Evolutionary conservation across 2,888 invertebrate species (phyloP).

Genomic region (Dinocampus coccinellae): DNA sequence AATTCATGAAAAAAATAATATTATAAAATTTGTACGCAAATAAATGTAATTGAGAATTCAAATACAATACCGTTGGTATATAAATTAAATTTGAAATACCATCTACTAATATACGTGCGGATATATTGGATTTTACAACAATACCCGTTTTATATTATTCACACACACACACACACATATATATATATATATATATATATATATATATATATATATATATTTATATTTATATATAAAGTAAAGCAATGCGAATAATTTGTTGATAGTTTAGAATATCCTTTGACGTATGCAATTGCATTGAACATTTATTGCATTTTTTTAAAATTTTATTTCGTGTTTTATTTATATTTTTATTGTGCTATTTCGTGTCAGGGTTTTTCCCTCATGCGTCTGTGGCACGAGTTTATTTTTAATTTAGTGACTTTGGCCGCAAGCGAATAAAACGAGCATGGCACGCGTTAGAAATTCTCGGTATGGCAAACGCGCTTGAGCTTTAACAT

Average conservation of each 20-base stretch:
- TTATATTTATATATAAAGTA: background rate
- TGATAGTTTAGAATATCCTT: too few species aligned
- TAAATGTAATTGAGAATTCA: too few species aligned
- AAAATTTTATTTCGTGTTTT: background rate
- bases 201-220: background rate
- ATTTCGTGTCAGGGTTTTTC: background rate
- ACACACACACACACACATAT: too few species aligned
- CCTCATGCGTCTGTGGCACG: background rate
- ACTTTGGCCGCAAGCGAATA: constrained; percentile 31
- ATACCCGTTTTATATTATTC: too few species aligned
- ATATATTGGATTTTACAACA: too few species aligned
- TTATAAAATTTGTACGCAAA: too few species aligned
- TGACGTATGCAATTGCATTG: background rate
- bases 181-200: background rate
- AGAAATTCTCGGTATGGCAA: constrained; percentile 63
- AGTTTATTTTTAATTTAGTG: constrained; percentile 30
- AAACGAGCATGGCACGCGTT: constrained; percentile 45
- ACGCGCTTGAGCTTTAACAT: constrained; percentile 22
- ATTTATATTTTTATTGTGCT: constrained; percentile 3
- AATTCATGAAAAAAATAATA: too few species aligned
- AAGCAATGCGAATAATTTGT: too few species aligned
- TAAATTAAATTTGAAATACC: too few species aligned
- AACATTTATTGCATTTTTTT: constrained; percentile 30
- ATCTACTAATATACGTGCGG: too few species aligned
- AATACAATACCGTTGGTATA: too few species aligned